Evolutionary conservation across 2,888 invertebrate genomes (phyloP), one percentile per base, ranked within the genome.

Genomic region (Ametastegia equiseti): DNA sequence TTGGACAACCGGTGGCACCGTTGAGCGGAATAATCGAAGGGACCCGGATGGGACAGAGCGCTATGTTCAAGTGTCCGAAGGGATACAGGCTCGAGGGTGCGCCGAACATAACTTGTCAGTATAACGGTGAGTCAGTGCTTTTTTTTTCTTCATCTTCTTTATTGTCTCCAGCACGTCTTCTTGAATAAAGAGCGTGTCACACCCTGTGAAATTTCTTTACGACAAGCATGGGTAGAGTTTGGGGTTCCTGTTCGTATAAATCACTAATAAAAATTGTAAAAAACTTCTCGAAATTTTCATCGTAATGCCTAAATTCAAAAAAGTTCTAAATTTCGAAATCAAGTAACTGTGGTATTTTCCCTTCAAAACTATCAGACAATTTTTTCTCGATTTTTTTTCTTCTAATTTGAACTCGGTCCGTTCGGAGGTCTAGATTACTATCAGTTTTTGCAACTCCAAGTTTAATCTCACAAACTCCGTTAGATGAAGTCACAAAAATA

Each of bases 81-180:
- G 97, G 97, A 36, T 97, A 94, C 92, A 94, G 95, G 84, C 94
- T 97, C 80, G 94, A 95, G 84, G 98, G 98, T 7, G 94, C 95
- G 2, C 93, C 95, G 60, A 95, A 96, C 87, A 94, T 97, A 84
- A 96, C 96, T 54, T 98, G 98, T 90, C 95, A 96, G 92, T 92
- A 91, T 84, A 91, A 91, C 81, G 91, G 91, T 91, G 82, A 87
- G 87, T 87, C 47, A n/a, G 78, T 60, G 42, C 27, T 78, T 30
- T 60, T 54, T 65, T 9, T 30, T 60, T 60, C 60, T 39, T 60
- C 78, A 42, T 78, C 78, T 42, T n/a, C 42, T 60, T 78, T 78
- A 60, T 78, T 63, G 39, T 78, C 60, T 54, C 60, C 15, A 42
- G 23, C 50, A 36, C 75, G 71, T 71, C 11, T 47, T 27, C 71